phyloP scores from a whole-genome alignment of 2,797 vertebrate genomes.

The Choloepus didactylus region DNA sequence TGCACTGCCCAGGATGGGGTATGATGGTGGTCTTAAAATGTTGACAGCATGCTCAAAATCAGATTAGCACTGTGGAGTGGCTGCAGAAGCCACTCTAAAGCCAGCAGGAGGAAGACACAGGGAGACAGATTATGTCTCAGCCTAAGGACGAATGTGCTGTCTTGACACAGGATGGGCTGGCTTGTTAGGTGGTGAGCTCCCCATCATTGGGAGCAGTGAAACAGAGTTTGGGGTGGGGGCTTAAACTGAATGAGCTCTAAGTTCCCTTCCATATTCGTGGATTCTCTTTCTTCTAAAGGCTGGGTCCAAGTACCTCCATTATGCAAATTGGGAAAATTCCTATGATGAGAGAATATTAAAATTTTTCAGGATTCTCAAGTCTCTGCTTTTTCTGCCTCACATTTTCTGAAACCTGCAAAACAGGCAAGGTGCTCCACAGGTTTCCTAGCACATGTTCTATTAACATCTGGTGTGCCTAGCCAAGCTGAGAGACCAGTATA shows the following conservation, averaged over 20 bases:
- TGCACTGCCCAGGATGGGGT: background rate
- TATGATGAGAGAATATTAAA: constrained; percentile 21
- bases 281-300: constrained; percentile 35
- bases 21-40: background rate
- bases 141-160: background rate
- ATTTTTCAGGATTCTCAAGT: constrained; percentile 7
- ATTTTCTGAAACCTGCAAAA: constrained; percentile 18
- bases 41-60: background rate
- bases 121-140: background rate
- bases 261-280: background rate
- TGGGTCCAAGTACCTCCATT: background rate
- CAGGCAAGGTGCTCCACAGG: background rate
- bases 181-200: background rate
- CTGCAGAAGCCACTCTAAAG: background rate
- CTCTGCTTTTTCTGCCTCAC: background rate
- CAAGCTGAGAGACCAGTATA: background rate
- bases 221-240: background rate
- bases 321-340: constrained; percentile 20
- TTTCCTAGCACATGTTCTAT: background rate
- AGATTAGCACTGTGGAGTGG: background rate
- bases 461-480: background rate
- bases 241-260: background rate
- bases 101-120: background rate
- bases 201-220: background rate
- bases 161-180: background rate